phyloP scores from a whole-genome alignment of 2,113 vertebrate genomes.

The Gorsachius goisagi region DNA sequence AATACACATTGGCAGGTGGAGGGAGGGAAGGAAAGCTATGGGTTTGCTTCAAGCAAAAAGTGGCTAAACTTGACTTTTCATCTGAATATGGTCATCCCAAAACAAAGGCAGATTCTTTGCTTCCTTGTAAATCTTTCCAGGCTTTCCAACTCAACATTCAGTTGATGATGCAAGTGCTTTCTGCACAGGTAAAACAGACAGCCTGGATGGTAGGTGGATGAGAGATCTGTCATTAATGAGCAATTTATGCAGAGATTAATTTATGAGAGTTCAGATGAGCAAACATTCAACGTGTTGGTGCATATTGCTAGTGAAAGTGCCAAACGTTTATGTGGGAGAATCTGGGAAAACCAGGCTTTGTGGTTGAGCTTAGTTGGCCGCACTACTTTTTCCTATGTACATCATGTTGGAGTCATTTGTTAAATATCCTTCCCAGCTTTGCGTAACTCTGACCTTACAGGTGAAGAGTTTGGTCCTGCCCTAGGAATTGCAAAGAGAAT shows the following conservation, averaged over 20 bases:
- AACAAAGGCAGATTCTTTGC: neutral
- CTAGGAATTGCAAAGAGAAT: neutral
- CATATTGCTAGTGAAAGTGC: neutral
- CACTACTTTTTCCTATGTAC: neutral
- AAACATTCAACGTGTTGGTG: neutral
- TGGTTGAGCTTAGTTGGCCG: neutral
- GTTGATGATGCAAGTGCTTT: neutral
- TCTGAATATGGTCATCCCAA: neutral
- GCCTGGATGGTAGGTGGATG: neutral
- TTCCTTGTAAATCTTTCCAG: neutral
- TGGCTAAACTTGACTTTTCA: neutral
- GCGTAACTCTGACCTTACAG: neutral
- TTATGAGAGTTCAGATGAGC: neutral
- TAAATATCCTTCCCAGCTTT: conserved; percentile 17
- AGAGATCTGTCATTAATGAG: neutral
- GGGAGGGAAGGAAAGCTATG: neutral
- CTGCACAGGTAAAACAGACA: neutral
- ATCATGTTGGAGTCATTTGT: neutral
- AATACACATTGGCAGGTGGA: neutral
- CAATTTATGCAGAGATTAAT: neutral
- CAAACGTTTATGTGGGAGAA: neutral
- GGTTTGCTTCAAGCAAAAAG: neutral
- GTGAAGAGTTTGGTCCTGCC: conserved; percentile 24
- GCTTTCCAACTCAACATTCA: neutral
- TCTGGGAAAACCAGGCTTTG: neutral